Base-by-base conservation (phyloP, 1,140 invertebrate species). In the Trissolcus basalis region DNA sequence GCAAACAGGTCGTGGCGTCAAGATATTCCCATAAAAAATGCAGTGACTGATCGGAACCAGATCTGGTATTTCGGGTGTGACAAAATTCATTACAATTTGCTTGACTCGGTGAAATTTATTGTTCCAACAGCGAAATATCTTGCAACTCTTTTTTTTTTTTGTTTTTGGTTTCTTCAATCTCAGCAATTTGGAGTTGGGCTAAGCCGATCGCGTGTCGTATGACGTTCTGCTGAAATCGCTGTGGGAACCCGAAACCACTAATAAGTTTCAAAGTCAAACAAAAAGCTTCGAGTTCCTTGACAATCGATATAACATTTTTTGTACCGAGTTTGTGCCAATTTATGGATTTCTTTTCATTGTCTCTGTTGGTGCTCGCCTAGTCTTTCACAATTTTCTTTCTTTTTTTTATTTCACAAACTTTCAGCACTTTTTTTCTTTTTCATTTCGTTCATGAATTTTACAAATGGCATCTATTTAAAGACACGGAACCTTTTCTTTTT, bases 31-130 rank as follows among this genome's bases (percentile, higher is more conserved):
- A 60, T 51, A 65, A 44, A 55, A n/a, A 50, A 48, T 16, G 51
- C 43, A 51, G 45, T 81, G 77, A 81, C 78, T 72, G 78, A 81
- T 78, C 80, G 19, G 6, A 27, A 27, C 19, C 19, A 27, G 19
- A 27, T 27, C 19, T 27, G 19, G 19, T 27, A 27, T 27, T 27
- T 27, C 19, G 19, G 19, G 19, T 27, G 19, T 27, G 19, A 27
- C 19, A 27, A 27, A 27, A 27, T 6, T 3, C 19, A 27, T 27
- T 27, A 27, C 19, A 27, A 27, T 27, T 27, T 6, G 19, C 19
- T 27, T 27, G 2, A 6, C 19, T 27, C 19, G 19, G 19, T 6
- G 2, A n/a, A 27, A 27, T 27, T 27, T 27, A 27, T 27, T 3
- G 19, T 27, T 27, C 6, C 19, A 27, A 6, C 19, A 27, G 19